Evolutionary conservation across 2,888 invertebrate genomes (phyloP).

Genomic region (Schrankia costaestrigalis): DNA sequence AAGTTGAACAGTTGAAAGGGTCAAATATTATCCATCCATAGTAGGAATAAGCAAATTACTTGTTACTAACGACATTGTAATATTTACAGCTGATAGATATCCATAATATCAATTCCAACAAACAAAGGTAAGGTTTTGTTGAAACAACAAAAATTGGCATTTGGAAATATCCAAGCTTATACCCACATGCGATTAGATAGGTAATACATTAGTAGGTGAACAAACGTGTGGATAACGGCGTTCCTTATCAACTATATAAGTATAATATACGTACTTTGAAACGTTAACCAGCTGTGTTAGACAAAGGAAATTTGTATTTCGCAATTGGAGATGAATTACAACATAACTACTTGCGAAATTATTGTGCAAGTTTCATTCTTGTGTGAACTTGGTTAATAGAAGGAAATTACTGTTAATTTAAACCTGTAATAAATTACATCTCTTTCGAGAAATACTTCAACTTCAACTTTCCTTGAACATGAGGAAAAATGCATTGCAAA

Average conservation of each 20-base stretch:
- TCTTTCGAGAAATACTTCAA: too few relatives aligned
- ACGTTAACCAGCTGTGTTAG: constrained; percentile 28
- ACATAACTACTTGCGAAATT: constrained; percentile 5
- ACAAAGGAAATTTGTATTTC: constrained; percentile 37
- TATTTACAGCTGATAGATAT: too few relatives aligned
- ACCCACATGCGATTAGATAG: constrained; percentile 41
- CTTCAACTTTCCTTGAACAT: too few relatives aligned
- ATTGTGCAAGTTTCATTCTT: constrained; percentile 1
- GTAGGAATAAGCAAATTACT: too few relatives aligned
- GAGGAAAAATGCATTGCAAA: too few relatives aligned
- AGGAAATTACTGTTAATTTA: too few relatives aligned
- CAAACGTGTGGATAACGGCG: constrained; percentile 66
- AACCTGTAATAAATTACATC: too few relatives aligned
- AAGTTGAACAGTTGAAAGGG: too few relatives aligned
- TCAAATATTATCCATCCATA: too few relatives aligned
- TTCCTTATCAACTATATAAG: constrained; percentile 52
- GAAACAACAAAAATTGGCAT: constrained; percentile 19
- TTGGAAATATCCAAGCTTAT: constrained; percentile 19
- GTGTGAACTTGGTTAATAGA: too few relatives aligned
- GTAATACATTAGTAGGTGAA: constrained; percentile 48
- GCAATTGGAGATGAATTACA: constrained; percentile 20
- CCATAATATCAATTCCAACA: too few relatives aligned
- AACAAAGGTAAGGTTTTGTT: constrained; percentile 14
- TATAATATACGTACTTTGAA: constrained; percentile 27
- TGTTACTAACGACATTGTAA: too few relatives aligned